Base-by-base conservation (phyloP, 2,888 invertebrate genomes). In the Gerris lacustris region DNA sequence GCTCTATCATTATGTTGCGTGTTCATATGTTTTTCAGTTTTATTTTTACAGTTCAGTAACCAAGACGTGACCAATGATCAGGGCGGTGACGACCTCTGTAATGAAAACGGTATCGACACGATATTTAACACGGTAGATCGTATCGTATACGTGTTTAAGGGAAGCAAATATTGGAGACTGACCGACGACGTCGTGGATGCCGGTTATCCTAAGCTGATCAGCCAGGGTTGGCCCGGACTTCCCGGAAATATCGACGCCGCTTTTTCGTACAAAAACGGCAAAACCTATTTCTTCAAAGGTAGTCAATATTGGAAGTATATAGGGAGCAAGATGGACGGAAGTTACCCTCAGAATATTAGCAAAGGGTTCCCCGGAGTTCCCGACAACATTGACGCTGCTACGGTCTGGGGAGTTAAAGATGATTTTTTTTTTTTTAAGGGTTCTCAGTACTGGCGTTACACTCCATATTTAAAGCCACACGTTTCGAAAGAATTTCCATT, bases 341-440 rank as follows among this genome's bases (percentile, higher is more conserved):
- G 88, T 5, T 97, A 96, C 79, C 97, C 97, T 9, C 94, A 94
- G 79, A 88, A 90, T 75, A 96, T 98, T 72, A 89, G 89, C 73
- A 91, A 92, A 80, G 96, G 96, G 62, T 96, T 98, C 80, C 91
- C 91, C 6, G 97, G 97, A 9, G 91, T 96, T 74, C 97, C 98
- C 0, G 89, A 94, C 80, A 89, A 94, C 79, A 79, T 92, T n/a
- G 96, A 97, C 79, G 93, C 96, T 0, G 96, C 94, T 0, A 87
- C 96, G 78, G 94, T 96, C 5, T 97, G 96, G 96, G 91, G 94
- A 72, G 97, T 98, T 80, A 97, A 98, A 79, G 96, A 96, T 75
- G 96, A 96, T 81, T 94, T 96, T 72, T 97, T 96, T 82, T 96
- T 97, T 85, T 94, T 92, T 82, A 96, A 96, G 82, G 94, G 94